Evolutionary conservation across 1,140 invertebrate genomes (phyloP).

Genomic region (Diuraphis noxia): DNA sequence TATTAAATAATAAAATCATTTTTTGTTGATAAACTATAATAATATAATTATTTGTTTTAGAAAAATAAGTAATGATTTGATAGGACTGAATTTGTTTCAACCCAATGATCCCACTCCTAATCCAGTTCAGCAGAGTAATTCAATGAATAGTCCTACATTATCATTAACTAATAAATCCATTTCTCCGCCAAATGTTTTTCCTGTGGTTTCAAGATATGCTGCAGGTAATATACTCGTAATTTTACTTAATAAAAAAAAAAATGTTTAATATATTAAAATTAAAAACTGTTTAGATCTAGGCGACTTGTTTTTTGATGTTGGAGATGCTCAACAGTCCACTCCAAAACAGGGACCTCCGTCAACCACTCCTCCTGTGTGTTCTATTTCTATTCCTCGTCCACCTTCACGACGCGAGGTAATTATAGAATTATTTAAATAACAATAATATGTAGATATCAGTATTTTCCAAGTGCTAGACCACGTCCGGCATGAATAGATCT

Average conservation of each 20-base stretch:
- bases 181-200: constrained; percentile 50
- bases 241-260: not conserved
- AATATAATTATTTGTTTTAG: constrained; percentile 66
- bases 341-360: constrained; percentile 64
- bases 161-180: constrained; percentile 50
- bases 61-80: constrained; percentile 79
- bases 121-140: constrained; percentile 79
- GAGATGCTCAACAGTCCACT: constrained; percentile 72
- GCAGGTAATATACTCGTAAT: not conserved
- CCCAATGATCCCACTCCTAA: constrained; percentile 80
- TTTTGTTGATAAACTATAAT: constrained; percentile 55
- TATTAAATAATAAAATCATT: no score
- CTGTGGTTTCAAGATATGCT: constrained; percentile 37
- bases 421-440: constrained; percentile 55
- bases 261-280: not conserved
- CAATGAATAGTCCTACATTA: constrained; percentile 66
- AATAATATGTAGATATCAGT: not conserved
- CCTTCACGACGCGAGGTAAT: constrained; percentile 78
- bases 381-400: constrained; percentile 81
- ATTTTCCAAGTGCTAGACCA: constrained; percentile 41
- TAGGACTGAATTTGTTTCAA: constrained; percentile 76
- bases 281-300: constrained; percentile 56
- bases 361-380: constrained; percentile 69
- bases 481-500: constrained; percentile 48
- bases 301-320: constrained; percentile 81